A percentile compares a stretch with the other conserved stretches of the same genome.
Conservation (phyloP, 2,888 invertebrate species). For the Parnassius glacialis region DNA sequence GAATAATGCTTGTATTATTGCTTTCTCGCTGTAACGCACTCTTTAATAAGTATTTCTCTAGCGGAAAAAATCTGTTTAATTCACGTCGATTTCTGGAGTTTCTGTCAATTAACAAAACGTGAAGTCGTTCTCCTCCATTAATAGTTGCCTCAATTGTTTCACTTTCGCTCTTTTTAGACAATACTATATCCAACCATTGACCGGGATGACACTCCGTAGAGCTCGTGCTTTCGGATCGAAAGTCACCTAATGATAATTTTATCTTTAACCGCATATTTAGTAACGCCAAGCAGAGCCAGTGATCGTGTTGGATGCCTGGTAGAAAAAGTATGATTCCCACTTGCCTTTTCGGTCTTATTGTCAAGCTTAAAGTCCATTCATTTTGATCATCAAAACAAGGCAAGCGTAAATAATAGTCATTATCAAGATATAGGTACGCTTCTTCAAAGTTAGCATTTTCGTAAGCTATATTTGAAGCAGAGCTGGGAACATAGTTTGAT, state of each 20-base stretch:
- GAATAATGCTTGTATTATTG: neutral
- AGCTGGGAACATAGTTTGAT: constrained; percentile 47
- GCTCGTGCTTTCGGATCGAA: constrained; percentile 57
- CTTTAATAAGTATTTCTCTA: neutral
- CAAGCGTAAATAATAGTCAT: constrained; percentile 59
- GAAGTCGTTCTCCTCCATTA: constrained; percentile 63
- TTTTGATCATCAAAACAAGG: constrained; percentile 61
- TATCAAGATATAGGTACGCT: constrained; percentile 54
- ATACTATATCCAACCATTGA: constrained; percentile 63
- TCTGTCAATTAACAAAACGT: constrained; percentile 47
- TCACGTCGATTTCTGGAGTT: constrained; percentile 31
- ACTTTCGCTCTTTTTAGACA: constrained; percentile 54
- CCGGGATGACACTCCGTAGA: constrained; percentile 54
- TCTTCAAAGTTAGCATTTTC: constrained; percentile 61
- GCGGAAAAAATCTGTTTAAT: constrained; percentile 2
- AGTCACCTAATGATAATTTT: constrained; percentile 48
- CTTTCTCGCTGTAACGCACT: neutral
- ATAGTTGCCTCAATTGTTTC: constrained; percentile 64
- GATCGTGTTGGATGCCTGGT: constrained; percentile 40
- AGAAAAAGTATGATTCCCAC: constrained; percentile 62
- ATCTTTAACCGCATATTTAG: constrained; percentile 65
- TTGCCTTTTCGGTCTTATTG: constrained; percentile 57
- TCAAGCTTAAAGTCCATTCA: constrained; percentile 63
- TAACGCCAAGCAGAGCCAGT: constrained; percentile 57
- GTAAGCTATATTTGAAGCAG: constrained; percentile 62